Evolutionary conservation across 2,797 vertebrate genomes (phyloP), one percentile per base, ranked within the genome.

Genomic region (Lagodon rhomboides): DNA sequence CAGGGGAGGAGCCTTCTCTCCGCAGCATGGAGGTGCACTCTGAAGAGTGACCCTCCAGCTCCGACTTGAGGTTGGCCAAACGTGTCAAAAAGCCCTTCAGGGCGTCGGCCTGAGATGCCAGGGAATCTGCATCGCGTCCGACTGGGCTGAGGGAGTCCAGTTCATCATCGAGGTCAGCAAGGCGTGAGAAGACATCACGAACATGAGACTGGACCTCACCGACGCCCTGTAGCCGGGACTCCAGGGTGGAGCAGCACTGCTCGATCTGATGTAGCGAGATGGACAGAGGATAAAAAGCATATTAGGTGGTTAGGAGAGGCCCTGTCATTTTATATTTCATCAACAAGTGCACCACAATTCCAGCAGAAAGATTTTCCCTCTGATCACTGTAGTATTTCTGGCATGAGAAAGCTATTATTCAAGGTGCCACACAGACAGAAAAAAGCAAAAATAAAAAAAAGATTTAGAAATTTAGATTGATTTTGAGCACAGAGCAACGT

Each of bases 101-200:
- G 1, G 97, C 95, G 49, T 99, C 98, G 0, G 96, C 95, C 89
- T 99, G 98, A 1, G 98, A 99, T 68, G 97, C 97, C 25, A 99
- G 95, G 16, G 97, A 97, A 92, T 99, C 98, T 0, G 94, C 91
- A 47, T 99, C 98, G 0, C 98, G 96, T 5, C 97, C 97, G 0
- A 97, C 96, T 0, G 98, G 95, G 74, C 97, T 96, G 94, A 99
- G 96, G 73, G 96, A 94, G 89, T 99, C 98, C 10, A 99, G 94
- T 73, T 99, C 98, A 12, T 99, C 98, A 0, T 99, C 98, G 1
- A 99, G 94, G 83, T 99, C 98, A 0, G 98, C 96, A 44, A 99
- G 92, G 0, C 97, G 96, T 0, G 98, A 98, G 92, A 99, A 99
- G 89, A 99, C 95, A 62, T 99, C 98, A 6, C 98, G 96, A 12